Evolutionary conservation across 1,140 invertebrate species (phyloP).

Genomic region (Procambarus clarkii): DNA sequence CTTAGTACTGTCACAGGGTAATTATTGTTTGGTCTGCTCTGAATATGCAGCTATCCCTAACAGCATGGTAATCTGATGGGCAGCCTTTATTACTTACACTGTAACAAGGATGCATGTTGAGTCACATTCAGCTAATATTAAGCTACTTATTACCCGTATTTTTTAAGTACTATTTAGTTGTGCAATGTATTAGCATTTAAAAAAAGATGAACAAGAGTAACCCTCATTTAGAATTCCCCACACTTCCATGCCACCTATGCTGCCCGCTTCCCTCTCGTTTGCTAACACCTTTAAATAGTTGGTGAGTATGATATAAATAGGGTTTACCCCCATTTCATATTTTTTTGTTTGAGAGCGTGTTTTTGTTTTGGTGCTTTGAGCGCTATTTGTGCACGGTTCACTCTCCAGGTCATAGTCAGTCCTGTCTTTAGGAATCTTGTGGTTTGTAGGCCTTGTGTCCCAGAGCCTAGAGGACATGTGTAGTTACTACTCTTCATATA

Average conservation of each 20-base stretch:
- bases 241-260: slow-evolving; percentile 1
- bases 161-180: not conserved
- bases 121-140: not conserved
- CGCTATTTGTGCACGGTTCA: not conserved
- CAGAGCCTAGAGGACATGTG: too few species aligned
- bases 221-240: slow-evolving; percentile 3
- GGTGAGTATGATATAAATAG: not conserved
- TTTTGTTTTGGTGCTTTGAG: not conserved
- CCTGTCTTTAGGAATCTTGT: not conserved
- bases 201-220: not conserved
- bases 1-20: not conserved
- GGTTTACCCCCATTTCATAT: not conserved
- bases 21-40: too few species aligned
- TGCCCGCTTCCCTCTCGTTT: not conserved
- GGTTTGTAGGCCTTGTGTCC: too few species aligned
- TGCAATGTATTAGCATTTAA: not conserved
- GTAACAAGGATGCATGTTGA: not conserved
- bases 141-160: not conserved
- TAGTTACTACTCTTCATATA: too few species aligned
- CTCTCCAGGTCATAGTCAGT: not conserved
- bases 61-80: too few species aligned
- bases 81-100: not conserved
- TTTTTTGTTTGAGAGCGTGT: not conserved
- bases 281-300: not conserved
- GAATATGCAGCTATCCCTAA: too few species aligned